Evolutionary conservation across 2,888 invertebrate genomes (phyloP).

Genomic region (Drosophila nr. perissopoda): DNA sequence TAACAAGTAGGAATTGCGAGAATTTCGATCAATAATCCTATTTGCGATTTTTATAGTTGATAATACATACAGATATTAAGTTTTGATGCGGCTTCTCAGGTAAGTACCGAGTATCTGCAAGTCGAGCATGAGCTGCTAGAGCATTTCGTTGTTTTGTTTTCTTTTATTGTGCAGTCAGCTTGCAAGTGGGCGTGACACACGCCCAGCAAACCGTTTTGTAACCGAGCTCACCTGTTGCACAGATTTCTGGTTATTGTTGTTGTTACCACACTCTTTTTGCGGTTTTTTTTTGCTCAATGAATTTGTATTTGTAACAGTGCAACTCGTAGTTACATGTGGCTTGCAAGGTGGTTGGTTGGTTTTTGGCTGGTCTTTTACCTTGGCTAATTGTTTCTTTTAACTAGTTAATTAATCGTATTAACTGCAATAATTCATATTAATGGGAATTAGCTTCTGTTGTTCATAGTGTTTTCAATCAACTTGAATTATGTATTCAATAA

Average conservation of each 20-base stretch:
- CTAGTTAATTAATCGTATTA: background rate
- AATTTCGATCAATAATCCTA: background rate
- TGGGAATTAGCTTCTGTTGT: background rate
- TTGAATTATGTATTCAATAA: background rate
- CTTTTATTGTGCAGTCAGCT: slow-evolving; percentile 1
- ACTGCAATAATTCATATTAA: background rate
- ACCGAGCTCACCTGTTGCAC: slow-evolving; percentile 48
- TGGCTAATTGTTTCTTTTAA: slow-evolving; percentile 1
- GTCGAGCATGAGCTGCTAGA: accelerated
- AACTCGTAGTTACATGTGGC: slow-evolving; percentile 7
- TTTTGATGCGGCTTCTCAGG: background rate
- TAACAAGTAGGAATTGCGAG: background rate
- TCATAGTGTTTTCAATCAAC: background rate
- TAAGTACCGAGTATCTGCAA: background rate
- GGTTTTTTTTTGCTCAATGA: slow-evolving; percentile 23
- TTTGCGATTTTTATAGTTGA: background rate
- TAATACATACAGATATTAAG: background rate
- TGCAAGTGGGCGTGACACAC: slow-evolving; percentile 37
- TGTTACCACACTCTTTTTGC: slow-evolving; percentile 34
- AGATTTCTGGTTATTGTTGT: slow-evolving; percentile 7
- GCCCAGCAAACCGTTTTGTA: slow-evolving; percentile 33
- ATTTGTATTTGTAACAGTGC: slow-evolving; percentile 35
- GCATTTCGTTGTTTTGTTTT: slow-evolving; percentile 6
- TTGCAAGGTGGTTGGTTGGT: slow-evolving; percentile 1
- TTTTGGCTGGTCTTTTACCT: slow-evolving; percentile 7